Evolutionary conservation across 2,888 invertebrate genomes (phyloP), one percentile per base, ranked within the genome.

Genomic region (Lomographa bimaculata): DNA sequence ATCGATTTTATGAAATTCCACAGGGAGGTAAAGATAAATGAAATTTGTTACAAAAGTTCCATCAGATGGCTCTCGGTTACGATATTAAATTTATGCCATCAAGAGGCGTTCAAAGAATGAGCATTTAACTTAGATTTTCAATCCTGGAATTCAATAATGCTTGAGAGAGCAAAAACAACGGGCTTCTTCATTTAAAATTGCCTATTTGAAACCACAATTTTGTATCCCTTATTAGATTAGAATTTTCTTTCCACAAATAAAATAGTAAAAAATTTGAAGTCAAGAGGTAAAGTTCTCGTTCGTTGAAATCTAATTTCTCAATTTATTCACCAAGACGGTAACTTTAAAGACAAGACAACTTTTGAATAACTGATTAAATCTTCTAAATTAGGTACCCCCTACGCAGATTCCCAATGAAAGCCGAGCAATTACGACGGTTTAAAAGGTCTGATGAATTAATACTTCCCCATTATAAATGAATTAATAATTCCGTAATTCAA

Each of bases 11-110:
- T 79, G 79, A 82, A 84, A 84, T 82, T 82, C 81, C 77, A 71
- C 54, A 50, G 58, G 59, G 71, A 69, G 66, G 67, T 43, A 43
- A 33, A 82, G 80, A 84, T 82, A 85, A 83, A 84, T 85, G 76
- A 82, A 84, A 85, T 84, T 85, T 85, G 85, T 84, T 82, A 84
- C 84, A 79, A 82, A 85, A 84, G 80, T 84, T 82, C 67, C 64
- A 68, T 68, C 70, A 72, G 72, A 77, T 70, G 68, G 72, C 72
- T 72, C 72, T 71, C 71, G 77, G 79, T 75, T 71, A 72, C 77
- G 82, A 81, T 84, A 85, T 85, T 85, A 84, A 85, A 85, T 85
- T 85, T 83, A 82, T 81, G 79, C 81, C 76, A 79, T 78, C 79
- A 74, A 83, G 73, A 77, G 79, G 80, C 70, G 79, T 85, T 78